Evolutionary conservation across 2,113 vertebrate genomes (phyloP).

Genomic region (Atrichornis clamosus): DNA sequence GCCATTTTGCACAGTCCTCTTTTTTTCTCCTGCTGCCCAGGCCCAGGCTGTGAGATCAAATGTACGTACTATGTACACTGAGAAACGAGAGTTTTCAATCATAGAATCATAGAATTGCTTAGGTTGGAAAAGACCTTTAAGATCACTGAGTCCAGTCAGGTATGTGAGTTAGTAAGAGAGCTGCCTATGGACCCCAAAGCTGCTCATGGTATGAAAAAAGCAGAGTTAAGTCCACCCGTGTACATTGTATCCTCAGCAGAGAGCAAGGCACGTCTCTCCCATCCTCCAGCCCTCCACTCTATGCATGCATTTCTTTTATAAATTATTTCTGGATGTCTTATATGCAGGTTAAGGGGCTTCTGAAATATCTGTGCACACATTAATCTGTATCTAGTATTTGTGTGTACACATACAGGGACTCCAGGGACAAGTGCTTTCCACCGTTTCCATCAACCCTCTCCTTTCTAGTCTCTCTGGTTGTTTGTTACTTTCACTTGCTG

Average conservation of each 20-base stretch:
- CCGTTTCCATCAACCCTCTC: not conserved
- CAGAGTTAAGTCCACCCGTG: not conserved
- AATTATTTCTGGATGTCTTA: not conserved
- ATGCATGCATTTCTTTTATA: not conserved
- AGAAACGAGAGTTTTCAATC: slow-evolving; percentile 1
- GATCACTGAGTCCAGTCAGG: not conserved
- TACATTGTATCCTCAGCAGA: not conserved
- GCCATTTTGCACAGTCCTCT: not conserved
- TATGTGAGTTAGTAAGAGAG: not conserved
- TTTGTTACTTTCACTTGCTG: slow-evolving; percentile 14
- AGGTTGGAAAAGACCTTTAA: not conserved
- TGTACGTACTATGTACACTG: not conserved
- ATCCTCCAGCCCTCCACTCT: not conserved
- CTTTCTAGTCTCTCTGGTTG: not conserved
- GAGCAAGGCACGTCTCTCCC: not conserved
- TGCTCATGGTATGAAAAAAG: not conserved
- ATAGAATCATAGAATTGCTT: not conserved
- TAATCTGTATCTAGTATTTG: not conserved
- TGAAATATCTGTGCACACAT: not conserved
- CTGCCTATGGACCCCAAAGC: not conserved
- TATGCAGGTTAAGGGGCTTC: not conserved
- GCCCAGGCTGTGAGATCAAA: not conserved
- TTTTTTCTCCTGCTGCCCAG: not conserved
- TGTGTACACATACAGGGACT: not conserved
- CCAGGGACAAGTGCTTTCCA: not conserved